A percentile compares a stretch with the other conserved stretches of the same genome.
These are phyloP conservation scores for Agrilus mali DNA, from an alignment of 2,888 invertebrate genomes.

Conservation along the genomic window DNA sequence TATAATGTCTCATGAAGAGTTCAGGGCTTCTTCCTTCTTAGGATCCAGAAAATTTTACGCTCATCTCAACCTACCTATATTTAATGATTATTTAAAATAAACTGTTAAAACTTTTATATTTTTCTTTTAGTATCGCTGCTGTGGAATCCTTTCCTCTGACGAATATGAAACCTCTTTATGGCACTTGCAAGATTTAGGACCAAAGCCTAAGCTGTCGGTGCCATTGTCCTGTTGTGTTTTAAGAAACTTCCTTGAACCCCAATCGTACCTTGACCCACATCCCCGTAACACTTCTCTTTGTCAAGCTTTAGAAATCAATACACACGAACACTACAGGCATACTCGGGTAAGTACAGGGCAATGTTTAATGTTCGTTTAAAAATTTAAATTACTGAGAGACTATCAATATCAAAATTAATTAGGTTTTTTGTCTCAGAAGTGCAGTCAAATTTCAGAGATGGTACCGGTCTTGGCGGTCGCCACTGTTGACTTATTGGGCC, in stretches of 20 bases:
- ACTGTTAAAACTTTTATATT: too few species aligned
- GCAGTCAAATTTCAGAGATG: too few species aligned
- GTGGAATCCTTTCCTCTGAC: slow-evolving; percentile 63
- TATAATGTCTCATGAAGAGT: too few species aligned
- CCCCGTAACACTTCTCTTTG: slow-evolving; percentile 60
- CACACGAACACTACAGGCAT: slow-evolving; percentile 45
- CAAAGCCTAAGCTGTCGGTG: slow-evolving; percentile 32
- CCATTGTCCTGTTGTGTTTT: slow-evolving; percentile 42
- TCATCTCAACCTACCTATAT: too few species aligned
- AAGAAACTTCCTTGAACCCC: slow-evolving; percentile 39
- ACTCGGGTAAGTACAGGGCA: slow-evolving; percentile 35
- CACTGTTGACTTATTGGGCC: too few species aligned
- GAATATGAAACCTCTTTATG: slow-evolving; percentile 74
- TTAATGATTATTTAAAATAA: not conserved
- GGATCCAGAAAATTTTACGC: too few species aligned
- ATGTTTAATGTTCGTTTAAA: too few species aligned
- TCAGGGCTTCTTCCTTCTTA: too few species aligned
- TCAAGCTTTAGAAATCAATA: slow-evolving; percentile 48
- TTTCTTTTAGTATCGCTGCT: slow-evolving; percentile 56
- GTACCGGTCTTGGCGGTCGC: too few species aligned
- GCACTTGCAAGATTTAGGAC: slow-evolving; percentile 62
- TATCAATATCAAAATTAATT: too few species aligned
- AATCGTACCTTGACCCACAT: slow-evolving; percentile 61
- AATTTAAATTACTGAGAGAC: too few species aligned
- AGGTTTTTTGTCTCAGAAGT: too few species aligned